Base-by-base conservation (phyloP, 2,113 vertebrate species). In the Bufo gargarizans region DNA sequence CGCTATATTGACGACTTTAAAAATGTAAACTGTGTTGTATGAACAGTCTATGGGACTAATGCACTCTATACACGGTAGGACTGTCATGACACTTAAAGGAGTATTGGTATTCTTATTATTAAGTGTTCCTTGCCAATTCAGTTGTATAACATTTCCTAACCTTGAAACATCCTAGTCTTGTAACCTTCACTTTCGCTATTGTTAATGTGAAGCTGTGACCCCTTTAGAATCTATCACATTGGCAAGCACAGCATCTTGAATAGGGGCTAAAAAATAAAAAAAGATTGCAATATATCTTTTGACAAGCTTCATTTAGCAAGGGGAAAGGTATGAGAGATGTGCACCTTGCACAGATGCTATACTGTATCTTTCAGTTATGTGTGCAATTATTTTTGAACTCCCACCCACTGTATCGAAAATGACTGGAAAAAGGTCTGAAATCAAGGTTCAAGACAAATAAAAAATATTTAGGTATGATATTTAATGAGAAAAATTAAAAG, bases 171-270 rank as follows among this genome's bases (percentile, higher is more conserved):
- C 86, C 63, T 85, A 43, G 88, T 80, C 61, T 89, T 86, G 88
- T 89, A 93, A 92, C 87, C 58, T 67, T 91, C 90, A 81, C 76
- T 84, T 89, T 90, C 22, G 55, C 55, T 11, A 86, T 77, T 90
- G 65, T 84, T 78, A 8, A 5, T 87, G 43, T 88, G 61, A 72
- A 82, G 79, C 86, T 59, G 55, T 0, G 43, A 88, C 56, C 91
- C 90, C 91, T 93, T 94, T 91, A 91, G 91, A 93, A 91, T 90
- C 93, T 92, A 95, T 94, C 93, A 94, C 94, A 94, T 94, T 93
- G 91, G 92, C 92, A 94, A 94, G 94, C 93, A 93, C 91, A 92
- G 90, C 91, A 91, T 94, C 94, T 92, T 93, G 91, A 88, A 92
- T 93, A 89, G 92, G 92, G 91, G 92, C 92, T 92, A 91, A 90